Evolutionary conservation across 30 jellyfish, hydroid and myxozoan species (phyloP), one percentile per base, ranked within the genome.

Genomic region (Cassiopea xamachana): DNA sequence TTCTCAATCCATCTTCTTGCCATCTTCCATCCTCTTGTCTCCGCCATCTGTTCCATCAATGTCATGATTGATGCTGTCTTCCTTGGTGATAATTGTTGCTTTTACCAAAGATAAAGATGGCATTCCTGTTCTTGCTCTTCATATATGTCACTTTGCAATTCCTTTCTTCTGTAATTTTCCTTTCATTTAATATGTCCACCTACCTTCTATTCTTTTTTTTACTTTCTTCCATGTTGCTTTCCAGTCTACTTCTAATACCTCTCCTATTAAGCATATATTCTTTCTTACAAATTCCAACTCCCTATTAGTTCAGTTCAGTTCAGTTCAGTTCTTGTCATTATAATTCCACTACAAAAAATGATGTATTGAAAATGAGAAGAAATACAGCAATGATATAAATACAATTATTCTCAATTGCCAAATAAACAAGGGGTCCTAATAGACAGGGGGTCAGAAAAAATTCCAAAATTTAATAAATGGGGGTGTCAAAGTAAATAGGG

Each of bases 11-110:
- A 60, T 80, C 85, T 85, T 80, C 89, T 47, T 78, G 19, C 59
- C 80, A 19, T 80, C 85, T 80, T 80, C 89, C 89, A 60, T 27
- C 81, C 80, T 80, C 64, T 60, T 80, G 89, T 80, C 51, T 80
- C 89, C 7, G 48, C 51, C 80, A 80, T 80, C 43, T 60, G 89
- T 47, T 80, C 89, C 80, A 19, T 78, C 80, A 80, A 7, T 80
- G 58, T 16, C 44, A 80, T 8, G 9, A 80, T 80, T 60, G 86
- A 51, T n/a, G 89, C 7, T 18, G 89, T 80, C 82, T 80, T 80
- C 59, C 89, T 13, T 51, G 89, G 89, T 15, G 50, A 7, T 9
- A 78, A 19, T 7, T 18, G 45, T 55, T 55, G 64, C 12, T 55
- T 55, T 51, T 8, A 16, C 84, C 68, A 75, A 16, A 19, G 81